Percentiles rank a stretch among this genome's conserved stretches.
phyloP scores from a whole-genome alignment of 2,113 vertebrate species.

The human region DNA sequence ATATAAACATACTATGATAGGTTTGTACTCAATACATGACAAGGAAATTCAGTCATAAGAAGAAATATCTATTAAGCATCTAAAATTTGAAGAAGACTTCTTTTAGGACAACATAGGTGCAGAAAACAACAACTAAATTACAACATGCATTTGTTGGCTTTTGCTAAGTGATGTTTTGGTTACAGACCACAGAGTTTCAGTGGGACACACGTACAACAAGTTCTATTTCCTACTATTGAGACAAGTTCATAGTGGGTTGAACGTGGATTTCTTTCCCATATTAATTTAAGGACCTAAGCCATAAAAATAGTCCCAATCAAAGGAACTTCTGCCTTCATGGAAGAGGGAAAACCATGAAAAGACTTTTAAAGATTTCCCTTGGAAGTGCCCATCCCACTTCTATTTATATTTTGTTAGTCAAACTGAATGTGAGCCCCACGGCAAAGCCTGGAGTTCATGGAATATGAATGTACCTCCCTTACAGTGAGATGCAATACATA shows the following conservation, averaged over 20 bases:
- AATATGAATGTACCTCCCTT: not conserved
- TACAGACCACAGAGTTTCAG: not conserved
- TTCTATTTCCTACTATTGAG: not conserved
- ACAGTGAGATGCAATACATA: not conserved
- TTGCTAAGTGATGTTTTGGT: not conserved
- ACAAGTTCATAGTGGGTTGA: not conserved
- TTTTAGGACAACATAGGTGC: not conserved
- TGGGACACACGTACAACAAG: not conserved
- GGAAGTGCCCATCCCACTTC: not conserved
- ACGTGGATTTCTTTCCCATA: not conserved
- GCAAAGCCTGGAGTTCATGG: not conserved
- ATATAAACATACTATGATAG: not conserved
- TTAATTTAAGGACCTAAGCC: not conserved
- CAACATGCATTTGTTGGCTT: no score
- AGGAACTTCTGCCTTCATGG: not conserved
- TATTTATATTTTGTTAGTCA: not conserved
- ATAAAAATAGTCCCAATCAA: not conserved
- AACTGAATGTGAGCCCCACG: not conserved
- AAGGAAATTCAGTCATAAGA: not conserved
- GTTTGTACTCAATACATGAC: not conserved
- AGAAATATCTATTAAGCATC: not conserved
- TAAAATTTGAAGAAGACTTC: not conserved
- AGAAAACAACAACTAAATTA: not conserved
- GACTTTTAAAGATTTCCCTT: not conserved
- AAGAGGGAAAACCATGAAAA: not conserved